phyloP scores from a whole-genome alignment of 2,888 invertebrate species.

The Cartodere bifasciata region DNA sequence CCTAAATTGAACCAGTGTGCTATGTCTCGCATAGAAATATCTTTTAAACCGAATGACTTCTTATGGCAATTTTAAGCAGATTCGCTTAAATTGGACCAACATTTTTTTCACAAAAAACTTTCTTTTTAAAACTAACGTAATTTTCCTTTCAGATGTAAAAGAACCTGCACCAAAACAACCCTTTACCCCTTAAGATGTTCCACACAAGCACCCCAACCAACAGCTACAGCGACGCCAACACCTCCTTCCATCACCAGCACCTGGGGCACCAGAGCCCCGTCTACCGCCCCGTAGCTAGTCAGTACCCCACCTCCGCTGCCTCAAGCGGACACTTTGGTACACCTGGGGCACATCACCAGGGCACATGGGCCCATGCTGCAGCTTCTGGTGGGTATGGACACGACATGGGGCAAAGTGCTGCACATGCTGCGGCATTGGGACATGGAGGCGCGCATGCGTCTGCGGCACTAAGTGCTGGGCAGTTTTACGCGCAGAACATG shows the following conservation, averaged over 20 bases:
- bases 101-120: no score
- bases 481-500: conserved; percentile 71
- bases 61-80: no score
- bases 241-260: conserved; percentile 34
- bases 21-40: no score
- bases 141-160: conserved; percentile 17
- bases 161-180: no score
- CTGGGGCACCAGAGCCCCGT: conserved; percentile 47
- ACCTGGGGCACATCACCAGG: conserved; percentile 20
- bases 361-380: conserved; percentile 23
- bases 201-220: conserved; percentile 29
- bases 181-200: conserved; percentile 32
- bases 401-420: conserved; percentile 36
- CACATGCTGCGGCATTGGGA: conserved; percentile 33
- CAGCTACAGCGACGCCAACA: conserved; percentile 30
- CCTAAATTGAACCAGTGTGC: no score
- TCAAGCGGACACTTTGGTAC: conserved; percentile 28
- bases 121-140: no score
- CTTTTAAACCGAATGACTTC: no score
- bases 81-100: no score
- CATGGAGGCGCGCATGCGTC: conserved; percentile 34
- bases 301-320: conserved; percentile 35
- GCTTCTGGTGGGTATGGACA: conserved; percentile 29
- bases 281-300: conserved; percentile 48
- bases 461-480: conserved; percentile 41